A percentile compares a stretch with the other conserved stretches of the same genome.
phyloP scores from a whole-genome alignment of 2,797 vertebrate species.

The Discoglossus pictus region DNA sequence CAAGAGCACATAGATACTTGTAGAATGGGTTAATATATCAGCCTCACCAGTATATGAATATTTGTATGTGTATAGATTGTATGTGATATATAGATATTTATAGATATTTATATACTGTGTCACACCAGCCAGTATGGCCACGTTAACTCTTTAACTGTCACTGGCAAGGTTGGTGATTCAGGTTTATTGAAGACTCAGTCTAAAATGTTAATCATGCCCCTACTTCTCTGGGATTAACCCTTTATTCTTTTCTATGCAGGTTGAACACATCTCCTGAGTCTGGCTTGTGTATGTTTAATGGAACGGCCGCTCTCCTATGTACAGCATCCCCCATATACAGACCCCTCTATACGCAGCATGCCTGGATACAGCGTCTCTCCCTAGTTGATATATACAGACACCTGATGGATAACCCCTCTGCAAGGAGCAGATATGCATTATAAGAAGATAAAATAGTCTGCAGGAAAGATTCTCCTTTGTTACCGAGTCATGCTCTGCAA shows the following conservation, averaged over 20 bases:
- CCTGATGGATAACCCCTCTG: not conserved
- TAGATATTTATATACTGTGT: not conserved
- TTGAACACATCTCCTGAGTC: slow-evolving; percentile 20
- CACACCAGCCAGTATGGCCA: too few species aligned
- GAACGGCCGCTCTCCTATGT: not conserved
- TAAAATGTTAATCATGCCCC: not conserved
- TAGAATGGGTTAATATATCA: too few species aligned
- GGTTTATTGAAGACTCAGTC: too few species aligned
- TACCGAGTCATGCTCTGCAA: slow-evolving; percentile 10
- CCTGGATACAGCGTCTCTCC: not conserved
- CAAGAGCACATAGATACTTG: too few species aligned
- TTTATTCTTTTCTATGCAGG: slow-evolving; percentile 4
- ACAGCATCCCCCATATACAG: not conserved
- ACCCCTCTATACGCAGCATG: not conserved
- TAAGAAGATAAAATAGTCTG: slow-evolving; percentile 18
- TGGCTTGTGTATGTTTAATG: slow-evolving; percentile 19
- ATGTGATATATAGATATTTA: not conserved
- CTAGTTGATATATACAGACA: slow-evolving; percentile 1
- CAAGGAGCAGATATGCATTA: slow-evolving; percentile 12
- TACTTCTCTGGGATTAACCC: slow-evolving; percentile 11
- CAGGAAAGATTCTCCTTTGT: slow-evolving; percentile 3
- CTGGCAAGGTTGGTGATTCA: too few species aligned
- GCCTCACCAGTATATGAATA: too few species aligned
- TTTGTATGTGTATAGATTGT: not conserved
- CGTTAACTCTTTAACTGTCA: too few species aligned